Base-by-base conservation (phyloP, 2,113 vertebrate genomes). In the Callopanchax toddi region DNA sequence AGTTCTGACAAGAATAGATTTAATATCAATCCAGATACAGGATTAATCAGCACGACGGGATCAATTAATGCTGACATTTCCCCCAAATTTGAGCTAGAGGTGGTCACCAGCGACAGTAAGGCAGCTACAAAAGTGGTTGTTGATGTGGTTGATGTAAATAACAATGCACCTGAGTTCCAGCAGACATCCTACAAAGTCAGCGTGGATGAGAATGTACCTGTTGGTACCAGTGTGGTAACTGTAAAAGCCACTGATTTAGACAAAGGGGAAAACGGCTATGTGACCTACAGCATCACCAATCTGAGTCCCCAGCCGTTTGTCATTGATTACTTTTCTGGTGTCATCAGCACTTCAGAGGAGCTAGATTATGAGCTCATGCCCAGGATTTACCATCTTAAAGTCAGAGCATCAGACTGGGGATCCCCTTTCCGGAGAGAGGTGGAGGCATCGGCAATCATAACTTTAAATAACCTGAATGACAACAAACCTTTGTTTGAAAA, bases 361-460 rank as follows among this genome's bases (percentile, higher is more conserved):
- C 76, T 99, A 63, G 96, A 99, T 93, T 99, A 99, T 69, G 97
- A 99, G 65, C 80, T 99, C 62, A 97, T 98, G 96, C 96, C 97
- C 3, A 95, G 97, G 52, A 92, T 99, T 82, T 99, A 99, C 72
- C 94, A 84, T 55, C 90, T 99, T 22, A 93, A 93, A 86, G 90
- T 99, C 36, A 91, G 97, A 1, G 96, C 96, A 0, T 99, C 97
- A 0, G 97, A 99, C 60, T 98, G 97, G 97, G 97, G 97, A 54
- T 71, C 93, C 53, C 97, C 97, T 0, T 99, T 96, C 80, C 94
- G 96, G 12, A 90, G 96, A 65, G 97, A 99, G 72, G 94, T 94
- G 39, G 97, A 99, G 88, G 91, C 94, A 23, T 92, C 94, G 8
- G 95, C 95, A 36, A 98, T 93, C 5, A 68, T 99, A 48, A 94